Base-by-base conservation (phyloP, 2,888 invertebrate species). In the Pseudeuparius sepicola region DNA sequence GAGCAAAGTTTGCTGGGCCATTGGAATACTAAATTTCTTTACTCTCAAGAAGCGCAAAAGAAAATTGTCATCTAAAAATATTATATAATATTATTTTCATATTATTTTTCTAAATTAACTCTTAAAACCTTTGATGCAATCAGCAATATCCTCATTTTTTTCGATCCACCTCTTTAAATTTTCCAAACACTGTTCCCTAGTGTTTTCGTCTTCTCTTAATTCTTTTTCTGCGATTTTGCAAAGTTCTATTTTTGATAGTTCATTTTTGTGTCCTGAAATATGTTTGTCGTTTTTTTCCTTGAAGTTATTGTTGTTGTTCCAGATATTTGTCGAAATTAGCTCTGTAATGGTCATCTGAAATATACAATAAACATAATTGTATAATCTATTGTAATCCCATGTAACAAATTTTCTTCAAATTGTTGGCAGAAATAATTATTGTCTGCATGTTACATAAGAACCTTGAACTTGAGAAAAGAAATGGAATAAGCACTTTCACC, bases 1-100 rank as follows among this genome's bases (percentile, higher is more conserved):
- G 12, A 86, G 65, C 23, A 87, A 56, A 27, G 75, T 74, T 53
- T 82, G 82, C 55, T 85, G 78, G 1, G 85, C 80, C 75, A 82
- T 77, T 2, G 77, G 78, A 17, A 86, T 67, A 53, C 81, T 81
- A 65, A 73, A 86, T 58, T 84, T 86, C 55, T 81, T 82, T 41
- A 76, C 75, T 2, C 85, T 71, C 38, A 86, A 64, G 54, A 85
- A 86, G 31, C 83, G 67, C 45, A 86, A 61, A 34, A 85, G 64
- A 56, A 86, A 86, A 27, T 65, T 67, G 41, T 79, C 77, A 57
- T 84, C 84, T 78, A 17, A 60, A 60, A 30, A 42, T 42, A 43
- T 25, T 25, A 24, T 17, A 16, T 5, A 16, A 13, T 31, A 10
- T 26, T 10, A 26, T n/a, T 7, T 7, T 26, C 10, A 26, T 9